Base-by-base conservation (phyloP, 2,888 invertebrate species). In the Microplitis manilae region DNA sequence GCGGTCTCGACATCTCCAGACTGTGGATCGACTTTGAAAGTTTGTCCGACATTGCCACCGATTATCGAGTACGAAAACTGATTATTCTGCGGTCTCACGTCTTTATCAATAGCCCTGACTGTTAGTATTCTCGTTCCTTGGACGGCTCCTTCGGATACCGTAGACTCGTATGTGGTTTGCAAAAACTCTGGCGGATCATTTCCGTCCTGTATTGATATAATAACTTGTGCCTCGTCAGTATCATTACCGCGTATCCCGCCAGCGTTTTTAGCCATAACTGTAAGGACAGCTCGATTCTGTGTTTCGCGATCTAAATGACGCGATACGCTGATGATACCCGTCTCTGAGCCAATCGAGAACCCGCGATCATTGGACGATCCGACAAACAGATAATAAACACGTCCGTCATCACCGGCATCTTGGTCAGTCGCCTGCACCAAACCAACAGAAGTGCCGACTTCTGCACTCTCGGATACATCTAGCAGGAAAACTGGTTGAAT, bases 111-210 rank as follows among this genome's bases (percentile, higher is more conserved):
- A 0, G 98, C 98, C 87, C 95, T 94, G 0, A 98, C 96, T 50
- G 93, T 93, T 59, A 94, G 89, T 0, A 97, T 93, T 87, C 93
- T 92, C 8, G 95, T 94, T 0, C 97, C 97, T 8, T 94, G 90
- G 0, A 90, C 85, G 0, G 94, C 95, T 20, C 95, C 96, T 91
- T 98, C 98, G 0, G 95, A 94, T 30, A 98, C 92, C 79, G 93
- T 93, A 0, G 95, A 93, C 85, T 95, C 94, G 88, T 98, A 98
- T 20, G 93, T 88, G 70, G 92, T 92, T 85, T 95, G 93, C n/a
- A 94, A 90, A 88, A 98, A 98, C 88, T 96, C 96, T 0, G 98
- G 98, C 0, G 98, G 97, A 91, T 98, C 98, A 87, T 98, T 98
- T 20, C 98, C 98, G 89, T 98, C 98, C 91, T 97, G 96, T 80